Base-by-base conservation (phyloP, 2,888 invertebrate genomes). In the Acrocyrtus sp. region DNA sequence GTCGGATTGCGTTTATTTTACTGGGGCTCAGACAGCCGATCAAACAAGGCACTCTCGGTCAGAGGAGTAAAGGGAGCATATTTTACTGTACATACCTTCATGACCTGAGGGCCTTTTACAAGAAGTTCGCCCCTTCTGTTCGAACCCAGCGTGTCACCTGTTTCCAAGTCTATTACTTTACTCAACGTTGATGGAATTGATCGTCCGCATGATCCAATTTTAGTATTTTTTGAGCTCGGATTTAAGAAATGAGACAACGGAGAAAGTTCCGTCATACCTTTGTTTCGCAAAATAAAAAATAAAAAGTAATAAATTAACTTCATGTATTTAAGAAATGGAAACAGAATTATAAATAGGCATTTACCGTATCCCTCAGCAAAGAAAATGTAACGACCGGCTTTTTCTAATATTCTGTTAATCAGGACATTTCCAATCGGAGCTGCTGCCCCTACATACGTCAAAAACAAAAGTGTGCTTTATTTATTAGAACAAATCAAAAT, bases 81-180 rank as follows among this genome's bases (percentile, higher is more conserved):
- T n/a, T n/a, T n/a, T n/a, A n/a, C n/a, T n/a, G n/a, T n/a, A n/a
- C n/a, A 34, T 8, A 34, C 34, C 12, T 54, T 43, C 43, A 67
- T 57, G 91, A 93, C 86, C 86, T 93, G 92, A 0, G 93, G 92
- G 12, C 93, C 93, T 79, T 87, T 87, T 19, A 93, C 84, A 78
- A 88, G 86, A 15, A 93, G 84, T 84, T 94, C 93, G 24, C 94
- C 94, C 6, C 88, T 85, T 81, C 89, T 86, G 81, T 90, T 88
- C 0, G 89, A 86, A 0, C 88, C 89, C 17, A 90, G 84, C 72
- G 85, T 82, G 80, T 88, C 87, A 0, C 89, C 88, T 0, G 86
- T 87, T 0, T 84, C 83, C 0, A 90, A 83, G 72, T 89, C 88
- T 0, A 90, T 82, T 15, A 92, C 82, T 83, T 90, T 90, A 1